Base-by-base conservation (phyloP, 2,888 invertebrate genomes). In the Resseliella maxima region DNA sequence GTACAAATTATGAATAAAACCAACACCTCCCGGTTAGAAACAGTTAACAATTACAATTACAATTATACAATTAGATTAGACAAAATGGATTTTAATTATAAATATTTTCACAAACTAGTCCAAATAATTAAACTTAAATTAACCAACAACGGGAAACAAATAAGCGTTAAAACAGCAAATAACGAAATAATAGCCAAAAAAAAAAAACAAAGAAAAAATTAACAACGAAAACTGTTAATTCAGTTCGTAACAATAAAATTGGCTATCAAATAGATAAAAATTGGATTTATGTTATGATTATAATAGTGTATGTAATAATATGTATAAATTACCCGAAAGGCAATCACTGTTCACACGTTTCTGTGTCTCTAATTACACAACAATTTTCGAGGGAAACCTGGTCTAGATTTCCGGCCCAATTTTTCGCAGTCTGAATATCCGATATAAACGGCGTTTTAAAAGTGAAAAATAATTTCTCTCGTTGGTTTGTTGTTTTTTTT, bases 291-390 rank as follows among this genome's bases (percentile, higher is more conserved):
- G 64, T 31, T 64, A 64, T 64, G 64, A 12, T 2, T 31, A 27
- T 2, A 18, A 81, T 35, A 27, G 24, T 64, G 27, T 27, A 64
- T 81, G 18, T 81, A n/a, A 36, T 36, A 81, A 81, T 36, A 36
- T 8, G 10, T 36, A 36, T 38, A 15, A 83, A 38, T 83, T 83
- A 83, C 83, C 83, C 83, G 41, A 83, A 83, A 83, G n/a, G 83
- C 81, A 81, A 81, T 38, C 83, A 83, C 83, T 83, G 83, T 38
- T 83, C 83, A 83, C 83, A 83, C 83, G 83, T 83, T 83, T 83
- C 83, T 38, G 83, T 38, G 83, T 83, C 83, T n/a, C 81, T 38
- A 38, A 72, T 72, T 31, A 36, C 35, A 81, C 12, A 36, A 81
- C 35, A 81, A 36, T 36, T 21, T 15, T 27, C 6, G 64, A 24